Base-by-base conservation (phyloP, 2,113 vertebrate genomes). In the Malurus cyaneus region DNA sequence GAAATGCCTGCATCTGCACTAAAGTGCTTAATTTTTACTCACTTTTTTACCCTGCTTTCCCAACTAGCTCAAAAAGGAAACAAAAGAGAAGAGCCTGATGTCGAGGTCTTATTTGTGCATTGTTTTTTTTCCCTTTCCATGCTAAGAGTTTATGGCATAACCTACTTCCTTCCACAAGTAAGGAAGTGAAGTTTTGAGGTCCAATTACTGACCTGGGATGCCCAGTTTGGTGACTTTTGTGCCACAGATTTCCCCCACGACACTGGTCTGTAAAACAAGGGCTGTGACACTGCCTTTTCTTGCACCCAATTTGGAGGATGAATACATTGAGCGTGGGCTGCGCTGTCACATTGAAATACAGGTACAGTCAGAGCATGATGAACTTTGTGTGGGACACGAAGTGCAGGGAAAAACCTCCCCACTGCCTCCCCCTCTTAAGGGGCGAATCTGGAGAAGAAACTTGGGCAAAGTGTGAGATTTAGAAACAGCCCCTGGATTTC, bases 351-450 rank as follows among this genome's bases (percentile, higher is more conserved):
- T 53, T 84, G 92, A 86, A 66, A 61, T 57, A 34, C 90, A 91
- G 90, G 53, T 36, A 53, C 59, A 81, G 60, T 92, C 91, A 95
- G 94, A 94, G 87, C 72, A 73, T 80, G 92, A 89, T 53, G 85
- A 96, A 94, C 92, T 92, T 61, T 64, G 92, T 94, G 94, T 93
- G 89, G 86, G 78, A 94, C 92, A 79, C 1, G 66, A 85, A 87
- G 88, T 7, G 79, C 53, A 49, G 56, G 24, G 12, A 53, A 79
- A 85, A 62, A 5, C 14, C 49, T 80, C 72, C 62, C 41, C 69
- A 14, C 32, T 95, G 20, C 72, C 59, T 86, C 77, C 42, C 31
- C 73, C 78, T 78, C 87, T 86, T 73, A 66, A 87, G 44, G n/a
- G 66, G 29, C 12, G 13, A 86, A 91, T 41, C 24, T 52, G 56